Base-by-base conservation (phyloP, 2,113 vertebrate species). In the Pimephales promelas region DNA sequence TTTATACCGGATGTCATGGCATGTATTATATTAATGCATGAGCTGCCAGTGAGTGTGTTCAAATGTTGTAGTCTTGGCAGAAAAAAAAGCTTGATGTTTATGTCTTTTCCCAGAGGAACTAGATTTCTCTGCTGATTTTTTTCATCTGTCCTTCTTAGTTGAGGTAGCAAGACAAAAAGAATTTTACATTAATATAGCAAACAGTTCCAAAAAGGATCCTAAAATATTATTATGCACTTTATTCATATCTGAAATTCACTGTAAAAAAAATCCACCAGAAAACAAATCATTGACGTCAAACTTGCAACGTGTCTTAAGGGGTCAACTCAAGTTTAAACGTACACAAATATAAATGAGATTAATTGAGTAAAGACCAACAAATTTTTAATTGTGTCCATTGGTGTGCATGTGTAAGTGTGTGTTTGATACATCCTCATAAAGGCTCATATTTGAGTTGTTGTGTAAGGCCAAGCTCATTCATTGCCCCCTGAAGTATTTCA, bases 401-500 rank as follows among this genome's bases (percentile, higher is more conserved):
- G 40, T 72, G 40, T 26, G 40, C 0, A 10, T 64, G 31, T 49
- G 47, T 49, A 3, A n/a, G 34, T 36, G 36, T 70, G 66, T 14
- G 66, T 10, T 24, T 45, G 40, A 45, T 45, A 72, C n/a, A 43
- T 24, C 40, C 68, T 45, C 34, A 71, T 71, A 47, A 72, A 8
- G 13, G n/a, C 43, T 73, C 26, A 74, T 74, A 54, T 74, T 10
- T 31, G 47, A 74, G 26, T 52, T 52, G 43, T 74, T 74, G n/a
- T 52, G 45, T 28, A 74, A 74, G 71, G 45, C 72, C 52, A 47
- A 52, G 72, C 47, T 74, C 72, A 52, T 74, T 31, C 72, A 74
- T 31, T 52, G 47, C 26, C 47, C 72, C 72, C 72, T 52, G 47
- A 74, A 74, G 72, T 26, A 26, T 74, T 49, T 74, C 47, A 54